Evolutionary conservation across 1,140 invertebrate genomes (phyloP).

Genomic region (Bombus vancouverensis): DNA sequence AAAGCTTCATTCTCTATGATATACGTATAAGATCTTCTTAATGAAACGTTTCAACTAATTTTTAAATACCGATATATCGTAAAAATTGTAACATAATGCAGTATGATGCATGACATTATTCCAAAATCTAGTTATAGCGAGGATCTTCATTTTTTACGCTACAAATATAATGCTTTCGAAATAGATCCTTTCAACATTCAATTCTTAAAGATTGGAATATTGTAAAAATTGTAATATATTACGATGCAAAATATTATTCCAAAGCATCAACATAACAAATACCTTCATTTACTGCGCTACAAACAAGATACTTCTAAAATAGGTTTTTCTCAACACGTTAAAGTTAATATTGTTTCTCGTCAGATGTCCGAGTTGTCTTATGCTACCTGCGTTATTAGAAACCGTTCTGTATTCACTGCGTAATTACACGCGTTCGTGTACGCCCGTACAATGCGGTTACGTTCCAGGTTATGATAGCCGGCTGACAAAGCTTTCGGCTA

Average conservation of each 20-base stretch:
- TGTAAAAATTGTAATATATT: background rate
- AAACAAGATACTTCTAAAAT: background rate
- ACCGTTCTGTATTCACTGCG: background rate
- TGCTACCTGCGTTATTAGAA: background rate
- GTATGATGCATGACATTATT: too few relatives aligned
- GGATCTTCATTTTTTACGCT: too few relatives aligned
- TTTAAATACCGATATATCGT: too few relatives aligned
- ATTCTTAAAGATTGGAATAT: background rate
- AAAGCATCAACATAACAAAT: background rate
- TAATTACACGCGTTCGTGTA: background rate
- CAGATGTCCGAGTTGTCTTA: background rate
- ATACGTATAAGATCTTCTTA: too few relatives aligned
- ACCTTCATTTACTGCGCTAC: background rate
- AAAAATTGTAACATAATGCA: too few relatives aligned
- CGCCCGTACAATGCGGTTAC: background rate
- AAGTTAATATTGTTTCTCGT: background rate
- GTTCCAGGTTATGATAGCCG: constrained; percentile 13
- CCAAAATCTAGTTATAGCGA: too few relatives aligned
- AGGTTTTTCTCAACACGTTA: background rate
- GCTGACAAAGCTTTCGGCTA: constrained; percentile 5
- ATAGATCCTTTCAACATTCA: too few relatives aligned
- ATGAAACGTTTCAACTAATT: too few relatives aligned
- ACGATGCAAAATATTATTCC: background rate
- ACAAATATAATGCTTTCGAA: too few relatives aligned
- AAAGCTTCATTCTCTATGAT: too few relatives aligned